A percentile compares a stretch with the other conserved stretches of the same genome.
Evolutionary conservation across 2,113 vertebrate species (phyloP).

Genomic region (Mionectes macconnelli): DNA sequence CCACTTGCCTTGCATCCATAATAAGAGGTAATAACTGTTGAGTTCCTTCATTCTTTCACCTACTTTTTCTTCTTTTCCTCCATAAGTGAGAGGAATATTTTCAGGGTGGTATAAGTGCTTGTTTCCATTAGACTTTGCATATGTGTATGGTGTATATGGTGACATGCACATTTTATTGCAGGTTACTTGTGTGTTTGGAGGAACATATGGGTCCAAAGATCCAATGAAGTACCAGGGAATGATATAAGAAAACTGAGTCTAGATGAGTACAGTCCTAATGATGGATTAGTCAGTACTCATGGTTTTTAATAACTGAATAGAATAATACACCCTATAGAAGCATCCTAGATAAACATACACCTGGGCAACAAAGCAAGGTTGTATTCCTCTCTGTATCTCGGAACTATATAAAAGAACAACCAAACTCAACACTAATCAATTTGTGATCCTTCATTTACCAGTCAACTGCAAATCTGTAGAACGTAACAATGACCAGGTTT

Average conservation of each 20-base stretch:
- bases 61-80: background rate
- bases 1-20: background rate
- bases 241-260: conserved; percentile 77
- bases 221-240: conserved; percentile 46
- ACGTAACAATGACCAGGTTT: background rate
- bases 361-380: background rate
- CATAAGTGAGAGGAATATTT: background rate
- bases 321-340: background rate
- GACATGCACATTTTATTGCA: background rate
- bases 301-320: background rate
- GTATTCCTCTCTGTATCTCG: background rate
- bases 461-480: background rate
- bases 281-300: background rate
- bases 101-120: background rate
- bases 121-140: background rate
- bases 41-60: background rate
- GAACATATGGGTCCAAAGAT: conserved; percentile 41
- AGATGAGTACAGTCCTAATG: conserved; percentile 23
- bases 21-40: background rate
- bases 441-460: background rate
- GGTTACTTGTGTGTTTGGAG: conserved; percentile 79
- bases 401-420: background rate
- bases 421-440: background rate
- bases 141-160: background rate
- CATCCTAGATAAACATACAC: background rate